Evolutionary conservation across 2,113 vertebrate species (phyloP), one percentile per base, ranked within the genome.

Genomic region (Pteronura brasiliensis): DNA sequence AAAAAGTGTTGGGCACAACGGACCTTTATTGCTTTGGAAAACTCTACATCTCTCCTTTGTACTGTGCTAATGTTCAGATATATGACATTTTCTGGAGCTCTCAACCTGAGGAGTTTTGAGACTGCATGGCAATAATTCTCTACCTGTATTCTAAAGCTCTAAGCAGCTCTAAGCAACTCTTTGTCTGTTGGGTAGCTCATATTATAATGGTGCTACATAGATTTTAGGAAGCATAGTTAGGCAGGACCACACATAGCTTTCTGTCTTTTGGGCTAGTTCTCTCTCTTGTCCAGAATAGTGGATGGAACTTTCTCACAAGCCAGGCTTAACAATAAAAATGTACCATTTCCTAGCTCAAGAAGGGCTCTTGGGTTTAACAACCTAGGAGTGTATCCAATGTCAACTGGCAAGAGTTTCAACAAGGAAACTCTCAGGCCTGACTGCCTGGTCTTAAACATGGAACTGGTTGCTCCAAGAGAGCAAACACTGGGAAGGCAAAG

Each of bases 171-270:
- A 39, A 47, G 57, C 25, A 72, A 71, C 23, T 72, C n/a, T 98
- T 97, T 89, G 98, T 93, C 97, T 88, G 91, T 90, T 65, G 98
- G 95, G 97, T 85, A 97, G 93, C 92, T 86, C 89, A 90, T 96
- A 83, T 97, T 97, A 85, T 96, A 96, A 97, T 65, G 88, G 96
- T 95, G 39, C 74, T 88, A 95, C 85, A n/a, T 63, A 97, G 94
- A 23, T 90, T 69, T 91, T 14, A 85, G 98, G 97, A 89, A 97
- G 57, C 29, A 49, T 47, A 65, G 44, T 84, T 98, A 49, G 44
- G 85, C 98, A 98, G 74, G 71, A 95, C 93, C 82, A 76, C 77
- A 83, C 71, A 96, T 83, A 59, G 93, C 92, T 97, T 90, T 95
- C 72, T 96, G n/a, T 72, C 71, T 27, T 52, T 47, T 74, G 92